A percentile compares a stretch with the other conserved stretches of the same genome.
These are phyloP conservation scores for Intellagama lesueurii DNA, from an alignment of 2,797 vertebrate species.

Conservation along the genomic window DNA sequence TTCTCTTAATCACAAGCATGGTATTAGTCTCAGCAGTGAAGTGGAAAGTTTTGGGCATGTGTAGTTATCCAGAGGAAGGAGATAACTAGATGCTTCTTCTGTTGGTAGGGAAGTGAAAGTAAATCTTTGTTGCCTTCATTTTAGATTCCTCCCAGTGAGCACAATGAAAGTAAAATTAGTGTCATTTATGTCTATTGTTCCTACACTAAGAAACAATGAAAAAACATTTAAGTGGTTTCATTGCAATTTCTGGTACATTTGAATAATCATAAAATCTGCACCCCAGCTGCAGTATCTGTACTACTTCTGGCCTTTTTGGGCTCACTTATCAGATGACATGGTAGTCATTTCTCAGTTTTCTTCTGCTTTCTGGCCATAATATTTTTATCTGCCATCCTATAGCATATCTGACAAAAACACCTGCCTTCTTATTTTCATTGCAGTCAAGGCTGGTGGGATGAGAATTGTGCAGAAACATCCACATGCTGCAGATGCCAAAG, in stretches of 20 bases:
- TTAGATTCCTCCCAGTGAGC: neutral
- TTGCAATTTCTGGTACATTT: neutral
- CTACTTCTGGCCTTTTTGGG: neutral
- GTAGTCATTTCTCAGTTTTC: neutral
- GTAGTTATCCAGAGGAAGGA: neutral
- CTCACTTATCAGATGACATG: neutral
- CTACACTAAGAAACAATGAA: neutral
- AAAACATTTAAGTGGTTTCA: neutral
- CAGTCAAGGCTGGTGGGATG: constrained; percentile 97
- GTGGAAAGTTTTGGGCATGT: neutral
- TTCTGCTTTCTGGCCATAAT: neutral
- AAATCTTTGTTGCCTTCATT: neutral
- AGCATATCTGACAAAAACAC: neutral
- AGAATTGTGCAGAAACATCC: constrained; percentile 98
- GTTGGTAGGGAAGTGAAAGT: constrained; percentile 11
- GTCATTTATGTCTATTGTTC: neutral
- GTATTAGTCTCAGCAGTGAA: neutral
- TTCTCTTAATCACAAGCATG: neutral
- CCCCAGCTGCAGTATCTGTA: neutral
- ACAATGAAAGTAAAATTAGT: neutral
- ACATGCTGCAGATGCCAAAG: constrained; percentile 77
- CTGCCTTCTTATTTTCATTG: constrained; percentile 57
- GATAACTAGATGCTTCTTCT: neutral
- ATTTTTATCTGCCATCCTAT: neutral
- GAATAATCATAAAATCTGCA: neutral